Conservation (phyloP, 2,797 vertebrate genomes). For the Sebastes dallii region DNA sequence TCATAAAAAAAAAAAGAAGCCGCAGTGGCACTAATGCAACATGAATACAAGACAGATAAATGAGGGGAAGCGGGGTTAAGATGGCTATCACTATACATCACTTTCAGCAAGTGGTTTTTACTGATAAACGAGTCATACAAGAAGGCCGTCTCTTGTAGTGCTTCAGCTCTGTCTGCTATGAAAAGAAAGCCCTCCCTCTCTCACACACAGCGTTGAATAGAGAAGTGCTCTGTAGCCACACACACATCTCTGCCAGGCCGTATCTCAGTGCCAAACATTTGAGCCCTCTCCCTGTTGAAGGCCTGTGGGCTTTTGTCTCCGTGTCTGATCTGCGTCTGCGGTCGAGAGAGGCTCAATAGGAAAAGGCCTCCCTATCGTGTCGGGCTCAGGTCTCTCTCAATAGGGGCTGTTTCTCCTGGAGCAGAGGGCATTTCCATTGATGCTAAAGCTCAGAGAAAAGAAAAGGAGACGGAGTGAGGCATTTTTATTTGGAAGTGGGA, state of each 20-base stretch:
- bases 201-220: slow-evolving; percentile 59
- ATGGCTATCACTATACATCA: slow-evolving; percentile 49
- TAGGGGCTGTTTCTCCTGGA: slow-evolving; percentile 39
- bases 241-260: slow-evolving; percentile 55
- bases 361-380: slow-evolving; percentile 46
- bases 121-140: slow-evolving; percentile 54
- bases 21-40: not conserved
- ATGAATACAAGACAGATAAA: slow-evolving; percentile 6
- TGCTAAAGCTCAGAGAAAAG: slow-evolving; percentile 14
- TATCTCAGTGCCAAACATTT: slow-evolving; percentile 70
- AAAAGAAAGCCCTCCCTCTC: slow-evolving; percentile 53
- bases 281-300: slow-evolving; percentile 58
- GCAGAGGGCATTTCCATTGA: slow-evolving; percentile 36
- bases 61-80: slow-evolving; percentile 20
- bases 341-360: slow-evolving; percentile 50
- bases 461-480: not conserved
- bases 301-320: slow-evolving; percentile 66
- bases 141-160: slow-evolving; percentile 45
- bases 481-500: slow-evolving; percentile 28
- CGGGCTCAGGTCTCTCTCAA: slow-evolving; percentile 57
- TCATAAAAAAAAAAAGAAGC: not conserved
- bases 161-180: slow-evolving; percentile 30
- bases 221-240: slow-evolving; percentile 65
- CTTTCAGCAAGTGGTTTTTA: slow-evolving; percentile 51
- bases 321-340: slow-evolving; percentile 58